Conservation (phyloP, 2,113 vertebrate species). For the Ameiurus melas region DNA sequence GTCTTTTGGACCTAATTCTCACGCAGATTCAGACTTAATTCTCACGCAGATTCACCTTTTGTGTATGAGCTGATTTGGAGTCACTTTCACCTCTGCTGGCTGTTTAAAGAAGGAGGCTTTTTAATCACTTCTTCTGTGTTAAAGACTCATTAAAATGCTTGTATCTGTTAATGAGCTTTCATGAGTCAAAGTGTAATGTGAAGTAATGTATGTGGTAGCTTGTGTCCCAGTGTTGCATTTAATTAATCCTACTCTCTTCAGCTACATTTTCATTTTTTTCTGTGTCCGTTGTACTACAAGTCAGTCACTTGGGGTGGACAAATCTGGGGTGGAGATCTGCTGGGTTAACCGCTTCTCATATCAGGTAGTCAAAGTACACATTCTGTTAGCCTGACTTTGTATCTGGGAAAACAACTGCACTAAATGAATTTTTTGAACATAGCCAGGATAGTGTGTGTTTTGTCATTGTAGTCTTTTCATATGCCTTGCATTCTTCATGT, state of each 20-base stretch:
- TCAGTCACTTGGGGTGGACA: not conserved
- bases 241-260: not conserved
- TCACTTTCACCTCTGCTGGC: slow-evolving; percentile 1
- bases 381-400: not conserved
- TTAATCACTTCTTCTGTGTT: not conserved
- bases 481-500: not conserved
- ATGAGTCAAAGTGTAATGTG: not conserved
- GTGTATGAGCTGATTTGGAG: not conserved
- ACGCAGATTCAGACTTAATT: slow-evolving; percentile 9
- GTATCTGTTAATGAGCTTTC: not conserved
- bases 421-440: not conserved
- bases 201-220: not conserved
- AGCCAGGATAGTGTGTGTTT: not conserved
- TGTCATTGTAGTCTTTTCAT: not conserved
- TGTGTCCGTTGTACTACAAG: not conserved
- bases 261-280: not conserved
- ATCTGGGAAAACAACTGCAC: not conserved
- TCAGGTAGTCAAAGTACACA: not conserved
- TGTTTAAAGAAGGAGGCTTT: not conserved
- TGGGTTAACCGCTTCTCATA: not conserved
- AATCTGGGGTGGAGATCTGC: not conserved
- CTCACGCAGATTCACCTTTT: slow-evolving; percentile 18
- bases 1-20: not conserved
- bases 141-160: not conserved
- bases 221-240: not conserved